Evolutionary conservation across 2,113 vertebrate species (phyloP), one percentile per base, ranked within the genome.

Genomic region (Hypomesus transpacificus): DNA sequence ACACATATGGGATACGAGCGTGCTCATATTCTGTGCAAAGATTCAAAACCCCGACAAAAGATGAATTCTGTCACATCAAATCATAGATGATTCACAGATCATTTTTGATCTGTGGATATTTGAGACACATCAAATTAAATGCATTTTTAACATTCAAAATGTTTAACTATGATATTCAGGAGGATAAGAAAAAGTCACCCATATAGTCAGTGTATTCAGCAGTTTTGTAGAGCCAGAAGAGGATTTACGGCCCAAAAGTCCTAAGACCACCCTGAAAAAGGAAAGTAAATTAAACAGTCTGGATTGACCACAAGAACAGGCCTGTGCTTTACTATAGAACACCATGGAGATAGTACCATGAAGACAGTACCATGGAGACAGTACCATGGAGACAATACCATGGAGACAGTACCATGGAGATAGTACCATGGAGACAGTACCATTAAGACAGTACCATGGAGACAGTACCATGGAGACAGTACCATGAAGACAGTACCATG

Each of bases 221-320:
- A n/a, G n/a, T 73, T 46, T 46, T 8, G 39, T 46, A 60, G 13
- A 73, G 13, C 20, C 54, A 80, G 59, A 76, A 66, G 66, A 46
- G 62, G 59, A n/a, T 20, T 28, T 53, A 5, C 53, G 72, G 22
- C 28, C 26, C 3, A 31, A 17, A 52, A 61, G 79, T 59, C 24
- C 6, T 61, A 5, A 58, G 73, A 76, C 69, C 59, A 75, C 78
- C 65, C 24, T 71, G 69, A 71, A 71, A 58, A 76, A 57, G 21
- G 6, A 6, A 22, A 75, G 14, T 31, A 66, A 56, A 74, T 76
- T 73, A 21, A 11, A 67, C 46, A 13, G 66, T 51, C 39, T 72
- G 24, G n/a, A 68, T 26, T 71, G 63, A 56, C 18, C 70, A 8
- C 46, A 1, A 22, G 26, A 67, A 67, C 22, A 26, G 22, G 50